These are phyloP conservation scores for Scomberomorus guttatus DNA, from an alignment of 2,797 vertebrate genomes.

Conservation along the genomic window DNA sequence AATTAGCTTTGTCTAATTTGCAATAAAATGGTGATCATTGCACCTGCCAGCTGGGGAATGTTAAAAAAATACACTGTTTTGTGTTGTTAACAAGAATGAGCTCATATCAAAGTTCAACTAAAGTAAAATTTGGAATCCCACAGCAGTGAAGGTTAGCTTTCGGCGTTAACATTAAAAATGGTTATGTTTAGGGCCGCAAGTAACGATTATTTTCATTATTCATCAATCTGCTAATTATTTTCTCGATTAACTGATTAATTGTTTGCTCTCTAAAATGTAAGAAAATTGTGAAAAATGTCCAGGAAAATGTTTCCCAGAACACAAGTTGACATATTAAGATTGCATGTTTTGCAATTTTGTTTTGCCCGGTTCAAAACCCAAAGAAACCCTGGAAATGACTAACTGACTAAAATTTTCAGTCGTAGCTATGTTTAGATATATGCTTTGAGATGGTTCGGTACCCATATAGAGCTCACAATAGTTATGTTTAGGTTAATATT, in stretches of 20 bases:
- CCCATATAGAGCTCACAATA: too few species aligned
- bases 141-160: neutral
- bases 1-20: neutral
- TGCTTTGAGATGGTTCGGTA: too few species aligned
- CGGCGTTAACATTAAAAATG: neutral
- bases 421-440: too few species aligned
- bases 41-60: neutral
- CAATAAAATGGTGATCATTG: neutral
- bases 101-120: neutral
- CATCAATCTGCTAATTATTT: constrained; percentile 4
- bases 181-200: neutral
- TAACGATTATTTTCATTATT: neutral
- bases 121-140: neutral
- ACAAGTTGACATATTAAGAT: neutral
- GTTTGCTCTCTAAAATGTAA: neutral
- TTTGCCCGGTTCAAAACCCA: neutral
- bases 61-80: constrained; percentile 1
- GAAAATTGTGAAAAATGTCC: neutral
- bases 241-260: neutral
- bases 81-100: neutral
- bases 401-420: neutral
- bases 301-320: neutral
- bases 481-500: neutral
- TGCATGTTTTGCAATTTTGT: too few species aligned
- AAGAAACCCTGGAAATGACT: neutral